A percentile compares a stretch with the other conserved stretches of the same genome.
These are phyloP conservation scores for Pseudonaja textilis DNA, from an alignment of 2,113 vertebrate genomes.

Conservation along the genomic window DNA sequence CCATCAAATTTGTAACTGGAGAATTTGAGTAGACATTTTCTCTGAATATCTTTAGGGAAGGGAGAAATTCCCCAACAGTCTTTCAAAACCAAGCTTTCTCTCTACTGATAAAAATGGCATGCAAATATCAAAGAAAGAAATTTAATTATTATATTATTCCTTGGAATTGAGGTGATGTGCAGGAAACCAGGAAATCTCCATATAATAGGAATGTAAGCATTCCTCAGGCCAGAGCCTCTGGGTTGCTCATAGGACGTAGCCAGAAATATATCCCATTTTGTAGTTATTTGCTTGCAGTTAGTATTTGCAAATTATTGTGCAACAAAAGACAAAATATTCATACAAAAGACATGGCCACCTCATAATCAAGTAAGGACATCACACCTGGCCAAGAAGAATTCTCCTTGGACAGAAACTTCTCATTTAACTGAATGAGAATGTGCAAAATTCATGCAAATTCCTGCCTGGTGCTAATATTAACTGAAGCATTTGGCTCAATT, in stretches of 20 bases:
- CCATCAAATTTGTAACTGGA: neutral
- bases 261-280: neutral
- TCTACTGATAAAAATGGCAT: neutral
- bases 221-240: neutral
- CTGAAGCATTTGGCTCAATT: neutral
- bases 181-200: neutral
- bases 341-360: neutral
- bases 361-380: neutral
- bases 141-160: neutral
- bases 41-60: neutral
- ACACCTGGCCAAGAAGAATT: neutral
- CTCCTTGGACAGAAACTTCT: neutral
- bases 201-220: neutral
- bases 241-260: neutral
- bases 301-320: neutral
- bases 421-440: neutral
- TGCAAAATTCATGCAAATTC: neutral
- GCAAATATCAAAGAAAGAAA: neutral
- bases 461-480: neutral
- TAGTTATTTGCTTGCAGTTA: neutral
- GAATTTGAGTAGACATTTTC: neutral
- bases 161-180: neutral
- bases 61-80: neutral
- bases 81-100: neutral
- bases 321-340: neutral